Base-by-base conservation (phyloP, 2,113 vertebrate genomes). In the Lycaon pictus region DNA sequence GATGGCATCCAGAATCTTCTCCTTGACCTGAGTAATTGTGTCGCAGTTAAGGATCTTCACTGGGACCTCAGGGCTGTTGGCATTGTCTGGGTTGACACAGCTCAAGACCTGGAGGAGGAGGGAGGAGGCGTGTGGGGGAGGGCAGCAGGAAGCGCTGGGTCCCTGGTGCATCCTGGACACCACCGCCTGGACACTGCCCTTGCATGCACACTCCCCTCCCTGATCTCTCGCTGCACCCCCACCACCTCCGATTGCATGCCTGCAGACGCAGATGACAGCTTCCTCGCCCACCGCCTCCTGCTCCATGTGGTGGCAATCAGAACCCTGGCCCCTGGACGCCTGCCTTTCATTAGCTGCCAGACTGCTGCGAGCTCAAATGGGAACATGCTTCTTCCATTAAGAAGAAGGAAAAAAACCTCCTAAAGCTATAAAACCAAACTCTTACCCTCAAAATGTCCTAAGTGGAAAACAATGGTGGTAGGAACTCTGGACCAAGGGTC, bases 31-130 rank as follows among this genome's bases (percentile, higher is more conserved):
- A 0, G 99, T 99, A 98, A 99, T 99, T 97, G 99, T 99, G 98
- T 99, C 99, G 0, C 99, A 99, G 98, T 99, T 99, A 85, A 99
- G 98, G 81, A 99, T 99, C 99, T 99, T 99, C 96, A 99, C 99
- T 0, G 99, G 99, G 97, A 99, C 99, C 99, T 99, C 99, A 0
- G 99, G 98, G 84, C 99, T 99, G 98, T 99, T 99, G 98, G 99
- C 99, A 0, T 99, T 99, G 98, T 99, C 99, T 0, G 99, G 99
- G 96, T 99, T 99, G 97, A 99, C 99, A 8, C 99, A 99, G 98
- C 99, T 99, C 97, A 99, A 99, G 94, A 99, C 99, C 99, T 99
- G 98, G 23, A 58, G 88, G 11, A 1, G 4, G 0, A 15, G 48
- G 51, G 3, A 79, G 20, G 89, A 79, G 35, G 62, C 1, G 2